Percentiles rank a stretch among this genome's conserved stretches.
Conservation (phyloP, 2,113 vertebrate genomes). For the Corynorhinus townsendii region DNA sequence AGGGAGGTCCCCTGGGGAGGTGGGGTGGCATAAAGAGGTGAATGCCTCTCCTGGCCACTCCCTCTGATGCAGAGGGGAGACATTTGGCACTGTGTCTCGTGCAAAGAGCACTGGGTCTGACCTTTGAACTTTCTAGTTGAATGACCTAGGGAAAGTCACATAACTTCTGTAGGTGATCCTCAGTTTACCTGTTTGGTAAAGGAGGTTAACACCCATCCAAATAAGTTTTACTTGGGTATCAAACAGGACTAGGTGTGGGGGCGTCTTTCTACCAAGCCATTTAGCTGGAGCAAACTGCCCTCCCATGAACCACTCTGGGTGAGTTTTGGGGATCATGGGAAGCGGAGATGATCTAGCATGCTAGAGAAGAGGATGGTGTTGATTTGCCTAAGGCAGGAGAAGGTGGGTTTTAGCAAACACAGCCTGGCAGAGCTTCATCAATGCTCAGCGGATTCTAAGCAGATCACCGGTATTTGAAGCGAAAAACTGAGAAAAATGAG, state of each 20-base stretch:
- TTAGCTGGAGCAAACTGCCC: not conserved
- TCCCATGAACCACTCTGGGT: not conserved
- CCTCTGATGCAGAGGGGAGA: not conserved
- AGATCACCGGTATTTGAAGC: not conserved
- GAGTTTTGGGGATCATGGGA: not conserved
- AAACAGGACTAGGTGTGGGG: not conserved
- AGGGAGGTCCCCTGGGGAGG: not conserved
- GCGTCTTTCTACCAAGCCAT: not conserved
- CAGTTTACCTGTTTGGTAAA: not conserved
- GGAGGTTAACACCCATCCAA: not conserved
- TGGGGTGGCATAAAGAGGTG: not conserved
- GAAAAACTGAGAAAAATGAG: not conserved
- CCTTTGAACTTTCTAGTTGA: not conserved
- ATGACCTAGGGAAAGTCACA: not conserved
- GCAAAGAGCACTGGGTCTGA: not conserved
- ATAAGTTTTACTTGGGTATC: not conserved
- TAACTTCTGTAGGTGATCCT: not conserved
- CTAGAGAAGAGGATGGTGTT: not conserved
- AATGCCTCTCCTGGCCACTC: not conserved
- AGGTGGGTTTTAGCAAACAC: not conserved
- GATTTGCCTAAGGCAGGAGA: not conserved
- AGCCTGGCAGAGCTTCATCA: not conserved
- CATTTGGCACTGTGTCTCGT: not conserved
- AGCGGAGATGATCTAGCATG: not conserved
- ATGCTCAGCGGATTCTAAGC: not conserved